Conservation (phyloP, 2,113 vertebrate genomes). For the Gorsachius goisagi region DNA sequence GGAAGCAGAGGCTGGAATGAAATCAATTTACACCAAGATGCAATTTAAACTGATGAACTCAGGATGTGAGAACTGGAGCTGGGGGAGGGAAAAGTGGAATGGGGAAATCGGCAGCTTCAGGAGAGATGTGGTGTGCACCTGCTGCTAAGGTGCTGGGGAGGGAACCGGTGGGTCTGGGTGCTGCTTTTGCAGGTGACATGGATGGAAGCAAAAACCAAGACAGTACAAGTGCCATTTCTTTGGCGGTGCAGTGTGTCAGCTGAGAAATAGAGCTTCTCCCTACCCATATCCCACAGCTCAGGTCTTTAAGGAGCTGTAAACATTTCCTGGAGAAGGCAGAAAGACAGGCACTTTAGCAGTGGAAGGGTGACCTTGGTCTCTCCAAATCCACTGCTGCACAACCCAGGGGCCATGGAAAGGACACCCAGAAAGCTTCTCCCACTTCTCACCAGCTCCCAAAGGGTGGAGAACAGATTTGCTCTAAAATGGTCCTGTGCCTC, state of each 20-base stretch:
- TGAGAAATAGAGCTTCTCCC: neutral
- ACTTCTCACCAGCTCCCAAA: neutral
- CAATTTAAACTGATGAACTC: constrained; percentile 46
- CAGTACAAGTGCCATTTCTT: neutral
- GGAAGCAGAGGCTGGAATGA: constrained; percentile 27
- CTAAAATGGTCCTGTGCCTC: too few species aligned
- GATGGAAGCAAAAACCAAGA: neutral
- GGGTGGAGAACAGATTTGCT: neutral
- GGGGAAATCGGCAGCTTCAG: neutral
- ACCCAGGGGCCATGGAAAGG: neutral
- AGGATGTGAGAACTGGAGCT: neutral
- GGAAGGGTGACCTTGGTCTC: neutral
- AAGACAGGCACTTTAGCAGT: neutral
- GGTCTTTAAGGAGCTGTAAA: neutral
- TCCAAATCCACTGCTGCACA: neutral
- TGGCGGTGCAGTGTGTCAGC: neutral
- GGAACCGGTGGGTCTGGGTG: neutral
- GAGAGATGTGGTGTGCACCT: neutral
- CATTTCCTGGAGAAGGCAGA: neutral
- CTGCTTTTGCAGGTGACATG: neutral
- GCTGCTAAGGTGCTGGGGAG: neutral
- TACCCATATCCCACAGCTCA: neutral
- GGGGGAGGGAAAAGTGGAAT: neutral
- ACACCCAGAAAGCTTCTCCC: neutral
- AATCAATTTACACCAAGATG: constrained; percentile 42